Evolutionary conservation across 1,140 invertebrate genomes (phyloP).

Genomic region (Drosophila nigromelanica): DNA sequence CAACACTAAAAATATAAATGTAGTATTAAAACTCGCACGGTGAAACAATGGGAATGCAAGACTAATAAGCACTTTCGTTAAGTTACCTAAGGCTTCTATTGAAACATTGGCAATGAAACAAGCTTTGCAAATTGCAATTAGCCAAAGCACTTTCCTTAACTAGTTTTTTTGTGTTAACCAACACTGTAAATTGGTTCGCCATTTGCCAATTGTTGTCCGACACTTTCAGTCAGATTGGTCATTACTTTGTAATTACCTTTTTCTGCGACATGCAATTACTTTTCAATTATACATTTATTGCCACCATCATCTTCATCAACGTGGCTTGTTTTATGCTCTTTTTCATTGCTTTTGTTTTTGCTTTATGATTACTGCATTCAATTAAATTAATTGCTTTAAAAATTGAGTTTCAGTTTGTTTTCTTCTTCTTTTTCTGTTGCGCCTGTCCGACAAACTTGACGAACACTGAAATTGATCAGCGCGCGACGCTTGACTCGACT

Average conservation of each 20-base stretch:
- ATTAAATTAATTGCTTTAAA: slow-evolving; percentile 78
- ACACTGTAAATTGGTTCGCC: slow-evolving; percentile 33
- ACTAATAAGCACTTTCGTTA: too few relatives aligned
- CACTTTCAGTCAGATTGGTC: slow-evolving; percentile 24
- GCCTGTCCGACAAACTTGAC: slow-evolving; percentile 34
- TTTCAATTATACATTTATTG: slow-evolving; percentile 74
- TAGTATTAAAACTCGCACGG: too few relatives aligned
- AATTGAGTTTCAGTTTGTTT: slow-evolving; percentile 69
- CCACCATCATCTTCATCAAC: slow-evolving; percentile 37
- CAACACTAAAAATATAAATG: too few relatives aligned
- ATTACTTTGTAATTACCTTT: slow-evolving; percentile 51
- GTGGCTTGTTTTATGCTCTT: slow-evolving; percentile 3
- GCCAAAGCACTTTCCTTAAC: neutral
- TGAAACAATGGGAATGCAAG: too few relatives aligned
- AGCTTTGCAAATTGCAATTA: slow-evolving; percentile 2
- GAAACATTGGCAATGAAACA: neutral
- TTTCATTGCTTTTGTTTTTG: slow-evolving; percentile 39
- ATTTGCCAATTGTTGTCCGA: neutral
- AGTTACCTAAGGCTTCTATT: too few relatives aligned
- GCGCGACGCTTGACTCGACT: slow-evolving; percentile 8
- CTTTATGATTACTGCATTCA: slow-evolving; percentile 76
- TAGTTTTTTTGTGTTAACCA: slow-evolving; percentile 15
- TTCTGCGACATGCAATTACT: slow-evolving; percentile 66
- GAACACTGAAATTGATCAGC: slow-evolving; percentile 45
- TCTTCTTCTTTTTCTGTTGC: slow-evolving; percentile 19